These are phyloP conservation scores for Palythoa heliodiscus DNA, from an alignment of 92 coral and sea anemone genomes.

Conservation along the genomic window DNA sequence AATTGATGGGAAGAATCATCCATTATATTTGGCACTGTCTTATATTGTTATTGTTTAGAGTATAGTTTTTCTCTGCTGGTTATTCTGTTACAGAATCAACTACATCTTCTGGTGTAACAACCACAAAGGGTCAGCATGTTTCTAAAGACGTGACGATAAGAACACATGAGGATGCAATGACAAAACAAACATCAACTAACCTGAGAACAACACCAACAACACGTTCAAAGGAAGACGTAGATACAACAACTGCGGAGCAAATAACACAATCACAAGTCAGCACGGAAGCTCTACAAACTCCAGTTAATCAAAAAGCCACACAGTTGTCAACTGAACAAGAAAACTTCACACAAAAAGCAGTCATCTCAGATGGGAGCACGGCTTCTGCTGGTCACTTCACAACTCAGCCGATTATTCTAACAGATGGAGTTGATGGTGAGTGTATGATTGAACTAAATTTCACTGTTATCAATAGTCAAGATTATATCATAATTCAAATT, in stretches of 20 bases:
- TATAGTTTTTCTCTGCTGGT: neutral
- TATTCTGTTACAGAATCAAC: neutral
- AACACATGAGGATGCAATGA: neutral
- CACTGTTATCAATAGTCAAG: neutral
- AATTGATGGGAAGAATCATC: too few relatives aligned
- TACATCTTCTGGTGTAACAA: neutral
- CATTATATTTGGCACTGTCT: too few relatives aligned
- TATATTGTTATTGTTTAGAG: neutral
- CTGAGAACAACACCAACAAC: neutral
- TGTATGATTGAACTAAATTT: neutral
- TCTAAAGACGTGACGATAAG: neutral
- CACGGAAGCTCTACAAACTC: neutral
- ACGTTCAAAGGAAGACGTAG: neutral
- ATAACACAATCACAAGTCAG: neutral
- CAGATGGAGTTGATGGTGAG: slow-evolving; percentile 39
- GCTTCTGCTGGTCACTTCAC: slow-evolving; percentile 22
- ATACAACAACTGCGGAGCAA: neutral
- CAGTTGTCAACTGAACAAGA: neutral
- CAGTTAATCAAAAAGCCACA: neutral
- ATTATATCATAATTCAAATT: too few relatives aligned
- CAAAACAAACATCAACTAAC: neutral
- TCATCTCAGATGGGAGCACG: slow-evolving; percentile 29
- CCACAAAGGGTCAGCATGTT: neutral
- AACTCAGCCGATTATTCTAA: slow-evolving; percentile 22
- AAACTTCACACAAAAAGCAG: neutral